phyloP scores from a whole-genome alignment of 2,888 invertebrate species.

The Rhagonycha fulva region DNA sequence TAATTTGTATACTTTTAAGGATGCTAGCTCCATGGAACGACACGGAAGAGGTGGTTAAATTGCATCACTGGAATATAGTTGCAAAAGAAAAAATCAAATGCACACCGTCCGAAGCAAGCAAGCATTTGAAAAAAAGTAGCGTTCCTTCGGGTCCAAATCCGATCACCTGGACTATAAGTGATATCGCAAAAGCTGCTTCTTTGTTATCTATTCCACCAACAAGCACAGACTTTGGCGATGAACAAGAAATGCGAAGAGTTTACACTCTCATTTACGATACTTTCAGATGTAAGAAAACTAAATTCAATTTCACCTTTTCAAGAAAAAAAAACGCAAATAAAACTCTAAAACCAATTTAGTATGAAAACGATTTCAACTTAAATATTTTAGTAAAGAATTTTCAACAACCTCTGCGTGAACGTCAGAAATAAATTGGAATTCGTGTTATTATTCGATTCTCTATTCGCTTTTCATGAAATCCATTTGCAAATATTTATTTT shows the following conservation, averaged over 20 bases:
- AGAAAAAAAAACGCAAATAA: neutral
- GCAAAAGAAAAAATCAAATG: conserved; percentile 36
- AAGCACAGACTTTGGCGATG: conserved; percentile 61
- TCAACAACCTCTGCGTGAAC: neutral
- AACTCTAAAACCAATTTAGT: neutral
- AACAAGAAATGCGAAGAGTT: conserved; percentile 75
- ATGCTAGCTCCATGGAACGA: conserved; percentile 34
- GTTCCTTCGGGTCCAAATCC: conserved; percentile 25
- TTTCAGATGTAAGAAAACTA: conserved; percentile 66
- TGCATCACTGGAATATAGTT: conserved; percentile 51
- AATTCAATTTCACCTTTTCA: neutral
- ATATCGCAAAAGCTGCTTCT: conserved; percentile 62
- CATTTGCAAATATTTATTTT: neutral
- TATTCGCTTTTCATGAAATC: neutral
- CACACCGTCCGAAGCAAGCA: conserved; percentile 24
- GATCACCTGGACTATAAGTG: conserved; percentile 53
- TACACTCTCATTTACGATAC: conserved; percentile 76
- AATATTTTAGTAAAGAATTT: neutral
- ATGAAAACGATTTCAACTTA: neutral
- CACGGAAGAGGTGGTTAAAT: conserved; percentile 37
- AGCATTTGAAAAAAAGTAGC: conserved; percentile 6
- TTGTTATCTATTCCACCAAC: conserved; percentile 60
- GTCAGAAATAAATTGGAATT: conserved; percentile 1
- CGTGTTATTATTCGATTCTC: neutral
- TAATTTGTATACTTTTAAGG: conserved; percentile 21